phyloP scores from a whole-genome alignment of 2,113 vertebrate species.

The Pimephales promelas region DNA sequence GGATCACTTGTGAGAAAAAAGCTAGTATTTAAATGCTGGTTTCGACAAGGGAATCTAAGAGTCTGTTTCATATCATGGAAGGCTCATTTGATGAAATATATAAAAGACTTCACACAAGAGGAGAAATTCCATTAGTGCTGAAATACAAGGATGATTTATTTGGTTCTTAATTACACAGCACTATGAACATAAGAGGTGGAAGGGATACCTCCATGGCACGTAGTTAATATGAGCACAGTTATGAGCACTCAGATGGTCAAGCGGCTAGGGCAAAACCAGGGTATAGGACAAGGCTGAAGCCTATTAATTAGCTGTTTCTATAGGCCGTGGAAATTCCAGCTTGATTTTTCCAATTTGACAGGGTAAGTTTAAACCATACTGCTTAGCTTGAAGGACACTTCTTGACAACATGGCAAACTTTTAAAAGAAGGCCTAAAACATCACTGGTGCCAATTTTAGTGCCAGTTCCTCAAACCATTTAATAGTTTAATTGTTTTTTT shows the following conservation, averaged over 20 bases:
- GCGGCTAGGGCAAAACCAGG: constrained; percentile 9
- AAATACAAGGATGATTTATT: constrained; percentile 23
- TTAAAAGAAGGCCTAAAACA: neutral
- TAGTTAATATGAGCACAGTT: constrained; percentile 1
- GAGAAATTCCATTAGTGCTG: constrained; percentile 18
- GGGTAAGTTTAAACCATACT: neutral
- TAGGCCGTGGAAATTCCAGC: neutral
- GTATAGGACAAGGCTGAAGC: neutral
- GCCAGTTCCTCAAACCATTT: neutral
- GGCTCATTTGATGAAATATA: constrained; percentile 19
- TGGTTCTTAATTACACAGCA: neutral
- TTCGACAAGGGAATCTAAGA: constrained; percentile 7
- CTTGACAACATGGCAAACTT: neutral
- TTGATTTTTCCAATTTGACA: neutral
- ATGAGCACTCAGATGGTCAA: neutral
- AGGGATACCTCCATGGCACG: constrained; percentile 1
- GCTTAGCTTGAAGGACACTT: neutral
- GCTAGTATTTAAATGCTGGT: neutral
- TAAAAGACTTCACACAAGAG: constrained; percentile 4
- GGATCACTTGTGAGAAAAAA: constrained; percentile 7
- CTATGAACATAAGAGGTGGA: neutral
- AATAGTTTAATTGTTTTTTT: too few relatives aligned
- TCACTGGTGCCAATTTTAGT: neutral
- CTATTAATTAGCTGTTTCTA: neutral
- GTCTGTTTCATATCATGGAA: neutral